phyloP scores from a whole-genome alignment of 2,888 invertebrate genomes.

The Maniola hyperantus region DNA sequence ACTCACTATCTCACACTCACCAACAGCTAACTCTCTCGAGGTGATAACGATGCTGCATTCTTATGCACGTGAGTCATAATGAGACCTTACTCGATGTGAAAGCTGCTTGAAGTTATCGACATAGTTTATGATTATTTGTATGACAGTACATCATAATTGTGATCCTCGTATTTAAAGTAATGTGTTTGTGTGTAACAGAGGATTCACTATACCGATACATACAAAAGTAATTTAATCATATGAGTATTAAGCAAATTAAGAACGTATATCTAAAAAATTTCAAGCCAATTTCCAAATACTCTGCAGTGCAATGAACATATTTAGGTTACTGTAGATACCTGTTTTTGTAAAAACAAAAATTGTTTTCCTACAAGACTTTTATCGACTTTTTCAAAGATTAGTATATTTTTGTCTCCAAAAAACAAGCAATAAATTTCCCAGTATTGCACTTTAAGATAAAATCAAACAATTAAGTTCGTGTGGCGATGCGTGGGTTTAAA shows the following conservation, averaged over 20 bases:
- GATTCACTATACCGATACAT: too few relatives aligned
- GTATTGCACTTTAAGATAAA: conserved; percentile 36
- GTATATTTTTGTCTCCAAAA: conserved; percentile 21
- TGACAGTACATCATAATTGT: conserved; percentile 14
- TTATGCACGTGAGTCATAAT: conserved; percentile 36
- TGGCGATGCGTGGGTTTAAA: conserved; percentile 30
- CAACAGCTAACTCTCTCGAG: conserved; percentile 32
- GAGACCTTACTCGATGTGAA: conserved; percentile 36
- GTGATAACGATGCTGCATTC: conserved; percentile 39
- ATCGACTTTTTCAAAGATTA: conserved; percentile 2
- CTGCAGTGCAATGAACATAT: too few relatives aligned
- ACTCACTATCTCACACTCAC: too few relatives aligned
- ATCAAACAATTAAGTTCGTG: conserved; percentile 36
- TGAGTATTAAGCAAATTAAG: too few relatives aligned
- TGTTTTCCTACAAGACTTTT: neutral
- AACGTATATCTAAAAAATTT: too few relatives aligned
- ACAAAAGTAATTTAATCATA: too few relatives aligned
- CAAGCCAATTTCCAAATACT: too few relatives aligned
- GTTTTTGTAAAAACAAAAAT: too few relatives aligned
- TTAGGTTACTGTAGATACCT: too few relatives aligned
- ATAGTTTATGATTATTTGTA: conserved; percentile 26
- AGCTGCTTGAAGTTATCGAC: conserved; percentile 32
- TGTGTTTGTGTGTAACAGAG: neutral
- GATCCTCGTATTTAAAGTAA: neutral
- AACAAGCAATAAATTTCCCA: conserved; percentile 30